Conservation (phyloP, 2,888 invertebrate species). For the Steinernema carpocapsae region DNA sequence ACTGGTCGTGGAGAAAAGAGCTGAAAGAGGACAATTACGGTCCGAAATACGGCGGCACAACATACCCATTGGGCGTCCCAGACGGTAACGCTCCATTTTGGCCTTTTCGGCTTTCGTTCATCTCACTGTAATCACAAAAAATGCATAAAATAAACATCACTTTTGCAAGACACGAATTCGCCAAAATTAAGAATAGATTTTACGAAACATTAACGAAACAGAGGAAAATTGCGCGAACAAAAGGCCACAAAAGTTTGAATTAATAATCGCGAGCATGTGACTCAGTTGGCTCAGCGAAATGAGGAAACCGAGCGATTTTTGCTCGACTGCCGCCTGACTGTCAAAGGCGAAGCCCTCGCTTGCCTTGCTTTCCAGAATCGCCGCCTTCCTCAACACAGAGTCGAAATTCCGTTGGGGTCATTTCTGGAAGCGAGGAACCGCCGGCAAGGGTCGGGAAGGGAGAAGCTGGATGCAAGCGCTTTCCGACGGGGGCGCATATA, state of each 20-base stretch:
- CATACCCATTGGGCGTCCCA: constrained; percentile 22
- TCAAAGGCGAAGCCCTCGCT: not conserved
- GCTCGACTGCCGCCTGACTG: constrained; percentile 18
- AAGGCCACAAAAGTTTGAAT: constrained; percentile 31
- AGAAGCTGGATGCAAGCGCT: not conserved
- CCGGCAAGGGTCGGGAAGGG: not conserved
- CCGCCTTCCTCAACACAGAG: not conserved
- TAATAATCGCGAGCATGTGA: constrained; percentile 18
- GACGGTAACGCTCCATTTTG: constrained; percentile 21
- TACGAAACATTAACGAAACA: constrained; percentile 9
- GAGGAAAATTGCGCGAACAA: constrained; percentile 8
- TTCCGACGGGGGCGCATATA: not conserved
- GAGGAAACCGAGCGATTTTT: constrained; percentile 6
- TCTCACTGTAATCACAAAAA: not conserved
- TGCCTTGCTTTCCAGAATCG: not conserved
- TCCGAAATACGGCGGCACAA: not conserved
- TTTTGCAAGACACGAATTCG: not conserved
- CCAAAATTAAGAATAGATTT: too few species aligned
- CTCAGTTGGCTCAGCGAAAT: not conserved
- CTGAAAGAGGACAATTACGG: constrained; percentile 8
- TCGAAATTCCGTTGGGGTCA: not conserved
- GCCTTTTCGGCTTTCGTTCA: constrained; percentile 23
- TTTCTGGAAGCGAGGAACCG: too few species aligned
- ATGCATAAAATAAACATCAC: too few species aligned
- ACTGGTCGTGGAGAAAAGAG: constrained; percentile 8